Evolutionary conservation across 35 echinoderm and acorn worm species (phyloP).

Genomic region (Eucidaris tribuloides): DNA sequence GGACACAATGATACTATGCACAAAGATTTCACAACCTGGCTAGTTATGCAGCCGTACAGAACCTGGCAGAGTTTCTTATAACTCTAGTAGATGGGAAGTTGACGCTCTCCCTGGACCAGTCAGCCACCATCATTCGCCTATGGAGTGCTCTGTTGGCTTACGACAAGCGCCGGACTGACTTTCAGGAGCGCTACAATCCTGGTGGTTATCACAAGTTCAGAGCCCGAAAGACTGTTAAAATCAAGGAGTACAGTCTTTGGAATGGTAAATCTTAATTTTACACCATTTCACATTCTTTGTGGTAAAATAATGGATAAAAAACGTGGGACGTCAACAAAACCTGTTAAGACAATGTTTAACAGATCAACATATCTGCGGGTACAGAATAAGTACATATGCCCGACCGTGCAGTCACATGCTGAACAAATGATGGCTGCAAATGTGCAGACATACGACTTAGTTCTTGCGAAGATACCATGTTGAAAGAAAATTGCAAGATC

Average conservation of each 20-base stretch:
- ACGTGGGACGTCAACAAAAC: neutral
- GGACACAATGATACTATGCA: too few relatives aligned
- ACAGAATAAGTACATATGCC: too few relatives aligned
- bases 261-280: conserved; percentile 16
- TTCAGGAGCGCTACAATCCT: conserved; percentile 34
- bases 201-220: conserved; percentile 15
- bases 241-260: conserved; percentile 36
- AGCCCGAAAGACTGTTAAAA: conserved; percentile 6
- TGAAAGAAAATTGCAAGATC: too few relatives aligned
- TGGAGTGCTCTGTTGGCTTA: conserved; percentile 26
- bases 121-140: conserved; percentile 23
- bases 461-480: too few relatives aligned
- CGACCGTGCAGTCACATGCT: too few relatives aligned
- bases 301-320: too few relatives aligned
- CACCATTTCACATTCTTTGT: too few relatives aligned
- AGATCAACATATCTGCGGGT: too few relatives aligned
- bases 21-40: conserved; percentile 16
- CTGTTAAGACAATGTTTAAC: neutral
- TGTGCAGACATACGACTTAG: too few relatives aligned
- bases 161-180: conserved; percentile 37
- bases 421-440: too few relatives aligned
- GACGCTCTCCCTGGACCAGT: conserved; percentile 12
- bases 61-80: conserved; percentile 27
- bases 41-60: conserved; percentile 21
- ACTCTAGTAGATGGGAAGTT: conserved; percentile 33